phyloP scores from a whole-genome alignment of 2,797 vertebrate species.

The Setipinna tenuifilis region DNA sequence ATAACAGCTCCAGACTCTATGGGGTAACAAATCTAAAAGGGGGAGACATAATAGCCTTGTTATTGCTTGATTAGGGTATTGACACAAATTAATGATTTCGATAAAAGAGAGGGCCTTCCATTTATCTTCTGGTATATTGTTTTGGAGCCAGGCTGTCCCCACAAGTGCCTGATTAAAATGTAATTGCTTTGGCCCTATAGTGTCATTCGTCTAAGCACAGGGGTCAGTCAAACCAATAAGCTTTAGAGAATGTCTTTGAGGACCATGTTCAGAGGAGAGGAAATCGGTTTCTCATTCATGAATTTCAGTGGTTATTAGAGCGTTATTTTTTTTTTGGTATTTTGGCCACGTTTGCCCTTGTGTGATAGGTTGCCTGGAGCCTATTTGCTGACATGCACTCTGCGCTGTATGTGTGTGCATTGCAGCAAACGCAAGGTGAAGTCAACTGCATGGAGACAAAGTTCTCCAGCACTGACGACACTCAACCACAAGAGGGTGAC shows the following conservation, averaged over 20 bases:
- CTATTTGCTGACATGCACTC: background rate
- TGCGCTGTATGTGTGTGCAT: constrained; percentile 58
- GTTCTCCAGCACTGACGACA: constrained; percentile 43
- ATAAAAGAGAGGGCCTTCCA: constrained; percentile 63
- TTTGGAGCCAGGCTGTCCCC: constrained; percentile 55
- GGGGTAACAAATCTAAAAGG: constrained; percentile 19
- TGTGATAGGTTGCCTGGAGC: background rate
- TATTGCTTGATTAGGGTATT: constrained; percentile 67
- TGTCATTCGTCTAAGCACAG: constrained; percentile 59
- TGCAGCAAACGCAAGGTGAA: constrained; percentile 68
- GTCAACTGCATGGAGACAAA: constrained; percentile 56
- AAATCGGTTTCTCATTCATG: constrained; percentile 2
- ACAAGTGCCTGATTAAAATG: constrained; percentile 72
- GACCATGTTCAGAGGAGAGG: background rate
- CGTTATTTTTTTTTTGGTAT: background rate
- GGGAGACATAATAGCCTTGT: constrained; percentile 56
- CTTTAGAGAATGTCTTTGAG: constrained; percentile 61
- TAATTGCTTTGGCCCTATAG: constrained; percentile 57
- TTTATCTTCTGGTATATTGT: constrained; percentile 62
- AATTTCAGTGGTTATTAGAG: background rate
- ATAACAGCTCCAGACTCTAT: constrained; percentile 5
- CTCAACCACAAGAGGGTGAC: constrained; percentile 63
- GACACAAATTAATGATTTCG: constrained; percentile 68
- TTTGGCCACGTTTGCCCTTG: constrained; percentile 24
- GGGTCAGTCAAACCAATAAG: constrained; percentile 57